A percentile compares a stretch with the other conserved stretches of the same genome.
Conservation (phyloP, 2,888 invertebrate genomes). For the Schrankia costaestrigalis region DNA sequence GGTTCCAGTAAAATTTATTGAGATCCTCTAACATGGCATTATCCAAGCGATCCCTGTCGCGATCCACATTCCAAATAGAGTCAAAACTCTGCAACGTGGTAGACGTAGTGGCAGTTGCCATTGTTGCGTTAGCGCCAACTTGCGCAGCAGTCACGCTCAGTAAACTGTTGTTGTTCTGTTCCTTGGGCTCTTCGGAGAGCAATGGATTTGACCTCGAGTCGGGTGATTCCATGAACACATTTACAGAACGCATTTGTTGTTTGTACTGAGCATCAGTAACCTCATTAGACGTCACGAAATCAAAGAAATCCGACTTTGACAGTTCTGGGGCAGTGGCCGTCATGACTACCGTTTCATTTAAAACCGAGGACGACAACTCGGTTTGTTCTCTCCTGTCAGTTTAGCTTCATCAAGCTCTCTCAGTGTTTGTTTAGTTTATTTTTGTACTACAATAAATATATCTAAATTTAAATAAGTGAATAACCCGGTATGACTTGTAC, state of each 20-base stretch:
- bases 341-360: conserved; percentile 86
- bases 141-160: conserved; percentile 55
- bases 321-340: conserved; percentile 92
- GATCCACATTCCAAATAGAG: conserved; percentile 85
- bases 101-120: conserved; percentile 65
- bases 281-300: conserved; percentile 91
- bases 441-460: conserved; percentile 77
- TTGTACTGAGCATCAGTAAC: conserved; percentile 86
- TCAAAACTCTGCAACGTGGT: conserved; percentile 77
- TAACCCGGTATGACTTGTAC: conserved; percentile 79
- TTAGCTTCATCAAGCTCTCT: conserved; percentile 54
- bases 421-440: conserved; percentile 40
- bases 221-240: conserved; percentile 83
- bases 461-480: conserved; percentile 70
- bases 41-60: conserved; percentile 86
- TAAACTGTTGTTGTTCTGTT: conserved; percentile 83
- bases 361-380: conserved; percentile 68
- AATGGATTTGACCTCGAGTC: conserved; percentile 74
- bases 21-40: conserved; percentile 90
- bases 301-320: conserved; percentile 93
- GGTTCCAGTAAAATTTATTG: conserved; percentile 91
- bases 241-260: conserved; percentile 85
- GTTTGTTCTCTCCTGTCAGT: conserved; percentile 46
- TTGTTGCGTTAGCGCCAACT: conserved; percentile 46
- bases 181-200: conserved; percentile 76